Percentiles rank a stretch among this genome's conserved stretches.
phyloP scores from a whole-genome alignment of 1,140 invertebrate species.

The Phortica variegata region DNA sequence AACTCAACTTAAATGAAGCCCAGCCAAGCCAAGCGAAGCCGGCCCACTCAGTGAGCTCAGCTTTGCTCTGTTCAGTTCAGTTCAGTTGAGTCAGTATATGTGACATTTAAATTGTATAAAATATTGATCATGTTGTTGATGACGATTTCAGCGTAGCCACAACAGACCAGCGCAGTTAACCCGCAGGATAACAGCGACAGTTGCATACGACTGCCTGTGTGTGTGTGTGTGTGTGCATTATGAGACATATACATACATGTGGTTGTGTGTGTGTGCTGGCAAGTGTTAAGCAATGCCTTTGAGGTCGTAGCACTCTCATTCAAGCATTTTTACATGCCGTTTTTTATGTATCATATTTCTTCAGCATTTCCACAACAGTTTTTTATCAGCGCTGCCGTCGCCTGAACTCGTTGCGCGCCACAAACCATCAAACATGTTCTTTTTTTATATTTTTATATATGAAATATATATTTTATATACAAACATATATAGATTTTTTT shows the following conservation, averaged over 20 bases:
- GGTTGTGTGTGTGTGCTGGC: background rate
- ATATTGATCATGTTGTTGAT: conserved; percentile 39
- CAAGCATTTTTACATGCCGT: background rate
- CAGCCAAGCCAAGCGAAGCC: too few species aligned
- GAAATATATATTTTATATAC: too few species aligned
- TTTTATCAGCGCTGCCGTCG: too few species aligned
- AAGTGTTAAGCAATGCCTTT: background rate
- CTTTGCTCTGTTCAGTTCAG: conserved; percentile 8
- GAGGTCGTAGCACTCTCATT: background rate
- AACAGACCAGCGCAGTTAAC: too few species aligned
- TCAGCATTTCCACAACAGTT: conserved; percentile 12
- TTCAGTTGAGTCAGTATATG: conserved; percentile 8
- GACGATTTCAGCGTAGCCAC: conserved; percentile 19
- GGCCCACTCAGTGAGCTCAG: conserved; percentile 3
- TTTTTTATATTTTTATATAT: conserved; percentile 10
- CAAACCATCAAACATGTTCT: conserved; percentile 24
- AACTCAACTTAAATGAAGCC: too few species aligned
- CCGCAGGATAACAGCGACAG: conserved; percentile 28
- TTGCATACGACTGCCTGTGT: conserved; percentile 9
- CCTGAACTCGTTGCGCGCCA: too few species aligned
- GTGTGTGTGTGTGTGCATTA: conserved; percentile 7
- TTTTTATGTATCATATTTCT: background rate
- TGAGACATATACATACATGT: conserved; percentile 12
- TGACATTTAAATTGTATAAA: conserved; percentile 43
- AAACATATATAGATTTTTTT: too few species aligned